Conservation (phyloP, 1,140 invertebrate species). For the Drosophila repletoides region DNA sequence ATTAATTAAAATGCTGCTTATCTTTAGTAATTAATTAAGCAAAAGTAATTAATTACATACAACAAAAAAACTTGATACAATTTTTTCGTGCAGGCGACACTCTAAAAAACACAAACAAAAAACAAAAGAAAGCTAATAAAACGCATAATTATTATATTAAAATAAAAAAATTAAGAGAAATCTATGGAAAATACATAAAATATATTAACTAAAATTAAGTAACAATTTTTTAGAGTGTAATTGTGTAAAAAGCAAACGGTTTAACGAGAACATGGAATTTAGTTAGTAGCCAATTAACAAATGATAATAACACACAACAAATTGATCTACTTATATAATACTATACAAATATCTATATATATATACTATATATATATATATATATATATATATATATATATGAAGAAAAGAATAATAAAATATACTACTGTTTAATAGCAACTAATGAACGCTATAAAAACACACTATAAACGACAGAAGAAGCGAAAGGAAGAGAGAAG, state of each 20-base stretch:
- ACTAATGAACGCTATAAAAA: conserved; percentile 17
- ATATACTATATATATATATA: conserved; percentile 23
- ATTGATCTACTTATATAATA: conserved; percentile 42
- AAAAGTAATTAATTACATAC: conserved; percentile 17
- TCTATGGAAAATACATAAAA: conserved; percentile 27
- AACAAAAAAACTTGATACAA: neutral
- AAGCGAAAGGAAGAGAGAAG: neutral
- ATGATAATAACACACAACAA: conserved; percentile 41
- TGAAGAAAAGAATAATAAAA: neutral
- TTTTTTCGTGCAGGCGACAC: conserved; percentile 48
- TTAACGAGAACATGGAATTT: conserved; percentile 57
- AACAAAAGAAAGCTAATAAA: too few relatives aligned
- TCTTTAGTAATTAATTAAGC: conserved; percentile 33
- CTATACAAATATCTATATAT: conserved; percentile 16
- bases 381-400: conserved; percentile 1
- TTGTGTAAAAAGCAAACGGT: conserved; percentile 71
- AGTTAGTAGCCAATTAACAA: conserved; percentile 78
- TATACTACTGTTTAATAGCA: conserved; percentile 24
- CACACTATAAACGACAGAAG: neutral
- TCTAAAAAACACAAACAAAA: conserved; percentile 55
- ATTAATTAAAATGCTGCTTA: conserved; percentile 62
- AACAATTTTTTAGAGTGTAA: conserved; percentile 74
- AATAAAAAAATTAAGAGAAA: conserved; percentile 4
- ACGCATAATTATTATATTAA: conserved; percentile 43
- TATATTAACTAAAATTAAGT: conserved; percentile 46